Evolutionary conservation across 2,888 invertebrate genomes (phyloP).

Genomic region (Leistus spinibarbis): DNA sequence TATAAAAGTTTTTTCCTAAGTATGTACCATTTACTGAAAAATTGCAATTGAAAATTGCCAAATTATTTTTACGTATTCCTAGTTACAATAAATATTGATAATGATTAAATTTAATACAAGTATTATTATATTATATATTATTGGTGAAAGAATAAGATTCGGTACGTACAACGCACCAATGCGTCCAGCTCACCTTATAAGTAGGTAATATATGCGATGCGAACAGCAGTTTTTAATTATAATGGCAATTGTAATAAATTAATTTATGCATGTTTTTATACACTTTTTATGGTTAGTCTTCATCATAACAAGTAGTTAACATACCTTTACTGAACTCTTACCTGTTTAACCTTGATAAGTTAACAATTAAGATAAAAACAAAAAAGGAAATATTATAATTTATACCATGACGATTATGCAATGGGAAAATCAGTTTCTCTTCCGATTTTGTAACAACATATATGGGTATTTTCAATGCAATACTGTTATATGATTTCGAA

Average conservation of each 20-base stretch:
- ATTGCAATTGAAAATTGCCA: too few relatives aligned
- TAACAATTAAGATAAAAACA: slow-evolving; percentile 9
- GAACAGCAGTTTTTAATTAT: slow-evolving; percentile 3
- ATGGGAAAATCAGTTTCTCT: slow-evolving; percentile 29
- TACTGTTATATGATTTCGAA: slow-evolving; percentile 20
- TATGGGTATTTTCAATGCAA: not conserved
- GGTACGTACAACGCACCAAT: too few relatives aligned
- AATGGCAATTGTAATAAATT: not conserved
- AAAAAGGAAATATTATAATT: not conserved
- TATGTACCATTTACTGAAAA: too few relatives aligned
- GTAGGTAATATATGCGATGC: too few relatives aligned
- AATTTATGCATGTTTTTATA: not conserved
- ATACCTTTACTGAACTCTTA: not conserved
- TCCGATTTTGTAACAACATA: slow-evolving; percentile 1
- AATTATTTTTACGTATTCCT: too few relatives aligned
- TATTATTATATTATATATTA: too few relatives aligned
- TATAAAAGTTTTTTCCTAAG: too few relatives aligned
- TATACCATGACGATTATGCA: slow-evolving; percentile 6
- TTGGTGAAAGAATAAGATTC: too few relatives aligned
- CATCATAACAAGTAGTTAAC: not conserved
- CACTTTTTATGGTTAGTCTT: not conserved
- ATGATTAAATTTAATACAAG: too few relatives aligned
- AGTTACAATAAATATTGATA: too few relatives aligned
- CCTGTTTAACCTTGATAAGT: slow-evolving; percentile 15
- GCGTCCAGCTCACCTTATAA: too few relatives aligned